These are phyloP conservation scores for Odobenus rosmarus DNA, from an alignment of 2,113 vertebrate genomes.

Conservation along the genomic window DNA sequence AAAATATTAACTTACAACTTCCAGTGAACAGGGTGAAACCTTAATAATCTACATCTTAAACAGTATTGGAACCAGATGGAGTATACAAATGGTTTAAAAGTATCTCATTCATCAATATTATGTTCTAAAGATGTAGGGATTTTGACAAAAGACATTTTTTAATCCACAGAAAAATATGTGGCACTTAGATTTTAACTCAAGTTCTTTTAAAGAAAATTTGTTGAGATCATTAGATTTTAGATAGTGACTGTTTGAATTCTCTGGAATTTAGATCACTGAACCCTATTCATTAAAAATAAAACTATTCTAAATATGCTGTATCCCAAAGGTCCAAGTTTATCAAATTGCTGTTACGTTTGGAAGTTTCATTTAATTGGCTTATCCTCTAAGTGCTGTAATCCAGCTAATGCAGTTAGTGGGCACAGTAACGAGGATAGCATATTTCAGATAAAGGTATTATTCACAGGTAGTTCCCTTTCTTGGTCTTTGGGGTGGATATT, in stretches of 20 bases:
- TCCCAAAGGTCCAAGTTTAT: background rate
- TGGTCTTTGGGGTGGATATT: background rate
- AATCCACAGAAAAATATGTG: background rate
- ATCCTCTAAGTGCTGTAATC: background rate
- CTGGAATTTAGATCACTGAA: background rate
- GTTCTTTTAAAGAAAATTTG: background rate
- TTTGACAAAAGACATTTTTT: background rate
- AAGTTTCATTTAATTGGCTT: background rate
- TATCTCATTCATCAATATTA: slow-evolving; percentile 3
- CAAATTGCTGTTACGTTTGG: background rate
- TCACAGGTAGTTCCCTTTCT: background rate
- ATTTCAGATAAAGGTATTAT: background rate
- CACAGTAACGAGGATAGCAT: background rate
- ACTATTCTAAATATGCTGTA: background rate
- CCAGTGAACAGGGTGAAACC: background rate
- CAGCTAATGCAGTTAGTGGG: background rate
- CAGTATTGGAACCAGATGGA: background rate
- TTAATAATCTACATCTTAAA: background rate
- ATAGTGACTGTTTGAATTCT: background rate
- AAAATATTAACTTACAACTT: background rate
- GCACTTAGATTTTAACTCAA: background rate
- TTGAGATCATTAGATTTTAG: slow-evolving; percentile 30
- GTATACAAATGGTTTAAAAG: background rate
- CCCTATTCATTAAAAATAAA: background rate
- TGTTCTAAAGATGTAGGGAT: too few species aligned